Evolutionary conservation across 2,113 vertebrate species (phyloP).

Genomic region (Riparia riparia): DNA sequence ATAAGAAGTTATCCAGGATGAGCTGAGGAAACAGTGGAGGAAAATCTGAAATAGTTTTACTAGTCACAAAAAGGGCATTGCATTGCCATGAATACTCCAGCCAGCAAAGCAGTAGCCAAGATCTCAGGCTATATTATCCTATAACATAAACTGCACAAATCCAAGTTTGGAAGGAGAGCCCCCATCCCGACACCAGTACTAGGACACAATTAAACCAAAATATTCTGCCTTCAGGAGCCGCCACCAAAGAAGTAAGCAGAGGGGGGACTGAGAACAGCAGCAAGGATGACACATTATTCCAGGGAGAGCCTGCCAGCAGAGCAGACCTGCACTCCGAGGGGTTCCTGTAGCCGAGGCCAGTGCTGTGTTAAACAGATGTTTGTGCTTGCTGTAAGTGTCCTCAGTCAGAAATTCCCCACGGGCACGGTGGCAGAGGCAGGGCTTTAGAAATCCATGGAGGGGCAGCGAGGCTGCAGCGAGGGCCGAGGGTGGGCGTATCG

Average conservation of each 20-base stretch:
- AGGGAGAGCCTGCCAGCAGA: not conserved
- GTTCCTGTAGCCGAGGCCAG: not conserved
- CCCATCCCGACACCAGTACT: not conserved
- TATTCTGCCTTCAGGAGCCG: not conserved
- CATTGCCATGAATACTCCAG: accelerated
- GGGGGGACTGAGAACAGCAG: not conserved
- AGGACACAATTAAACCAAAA: not conserved
- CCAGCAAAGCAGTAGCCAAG: not conserved
- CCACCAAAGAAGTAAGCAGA: not conserved
- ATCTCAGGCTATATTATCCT: not conserved
- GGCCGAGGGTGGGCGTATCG: not conserved
- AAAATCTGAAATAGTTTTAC: not conserved
- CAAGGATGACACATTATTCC: not conserved
- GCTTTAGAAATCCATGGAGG: not conserved
- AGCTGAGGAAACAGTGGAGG: not conserved
- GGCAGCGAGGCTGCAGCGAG: not conserved
- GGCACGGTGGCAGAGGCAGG: not conserved
- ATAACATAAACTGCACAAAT: not conserved
- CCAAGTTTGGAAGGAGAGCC: not conserved
- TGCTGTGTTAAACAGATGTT: not conserved
- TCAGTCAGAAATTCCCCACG: not conserved
- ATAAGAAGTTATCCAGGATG: not conserved
- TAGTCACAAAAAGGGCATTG: not conserved
- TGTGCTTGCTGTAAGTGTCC: not conserved
- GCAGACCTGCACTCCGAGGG: not conserved